phyloP scores from a whole-genome alignment of 2,797 vertebrate genomes.

The Sebastiscus tertius region DNA sequence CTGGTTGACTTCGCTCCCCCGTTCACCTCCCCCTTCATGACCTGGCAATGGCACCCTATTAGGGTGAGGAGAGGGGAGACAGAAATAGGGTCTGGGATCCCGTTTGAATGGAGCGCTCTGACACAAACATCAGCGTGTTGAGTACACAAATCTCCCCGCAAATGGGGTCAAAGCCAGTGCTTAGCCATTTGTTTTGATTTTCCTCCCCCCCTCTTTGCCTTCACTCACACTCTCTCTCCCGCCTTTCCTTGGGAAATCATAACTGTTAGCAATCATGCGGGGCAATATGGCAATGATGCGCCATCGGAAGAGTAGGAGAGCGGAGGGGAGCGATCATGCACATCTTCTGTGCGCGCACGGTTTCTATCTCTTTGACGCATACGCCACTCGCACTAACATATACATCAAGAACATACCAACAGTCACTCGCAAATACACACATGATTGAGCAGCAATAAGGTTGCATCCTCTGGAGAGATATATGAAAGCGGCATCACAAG shows the following conservation, averaged over 20 bases:
- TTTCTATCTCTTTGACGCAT: slow-evolving; percentile 37
- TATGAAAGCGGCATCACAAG: slow-evolving; percentile 13
- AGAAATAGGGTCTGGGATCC: slow-evolving; percentile 68
- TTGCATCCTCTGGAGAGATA: slow-evolving; percentile 16
- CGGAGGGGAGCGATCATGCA: slow-evolving; percentile 36
- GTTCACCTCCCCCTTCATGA: slow-evolving; percentile 74
- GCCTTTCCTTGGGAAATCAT: slow-evolving; percentile 61
- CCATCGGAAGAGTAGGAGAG: slow-evolving; percentile 11
- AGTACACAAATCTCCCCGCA: slow-evolving; percentile 78
- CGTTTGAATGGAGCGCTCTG: slow-evolving; percentile 75
- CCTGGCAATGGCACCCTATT: slow-evolving; percentile 85
- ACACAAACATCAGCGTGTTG: slow-evolving; percentile 69
- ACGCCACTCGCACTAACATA: slow-evolving; percentile 10
- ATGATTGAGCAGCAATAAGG: slow-evolving; percentile 26
- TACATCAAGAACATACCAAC: slow-evolving; percentile 19
- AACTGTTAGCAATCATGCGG: slow-evolving; percentile 63
- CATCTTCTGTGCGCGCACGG: neutral
- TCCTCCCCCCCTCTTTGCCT: neutral
- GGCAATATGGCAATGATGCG: slow-evolving; percentile 62
- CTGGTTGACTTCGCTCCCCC: slow-evolving; percentile 81
- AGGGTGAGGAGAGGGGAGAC: slow-evolving; percentile 63
- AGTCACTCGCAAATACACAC: slow-evolving; percentile 3
- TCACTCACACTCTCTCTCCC: slow-evolving; percentile 10
- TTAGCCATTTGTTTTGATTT: slow-evolving; percentile 79
- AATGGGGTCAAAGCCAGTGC: slow-evolving; percentile 78